Evolutionary conservation across 2,113 vertebrate species (phyloP).

Genomic region (Suncus etruscus): DNA sequence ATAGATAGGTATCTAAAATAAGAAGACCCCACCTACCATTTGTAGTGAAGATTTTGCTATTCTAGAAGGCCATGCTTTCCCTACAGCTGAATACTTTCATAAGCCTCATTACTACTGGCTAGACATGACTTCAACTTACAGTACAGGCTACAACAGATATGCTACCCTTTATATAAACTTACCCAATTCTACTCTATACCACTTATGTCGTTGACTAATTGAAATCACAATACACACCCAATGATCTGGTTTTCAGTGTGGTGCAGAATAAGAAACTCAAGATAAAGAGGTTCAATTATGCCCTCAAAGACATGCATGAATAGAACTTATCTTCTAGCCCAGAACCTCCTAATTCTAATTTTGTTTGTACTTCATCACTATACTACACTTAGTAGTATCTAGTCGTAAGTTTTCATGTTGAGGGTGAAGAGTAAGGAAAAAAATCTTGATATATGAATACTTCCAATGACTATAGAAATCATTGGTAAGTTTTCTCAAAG

Average conservation of each 20-base stretch:
- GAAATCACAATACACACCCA: slow-evolving; percentile 19
- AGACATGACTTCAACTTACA: not conserved
- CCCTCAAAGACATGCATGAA: not conserved
- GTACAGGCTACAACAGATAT: not conserved
- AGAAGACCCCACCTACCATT: slow-evolving; percentile 40
- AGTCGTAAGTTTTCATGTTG: not conserved
- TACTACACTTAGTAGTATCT: not conserved
- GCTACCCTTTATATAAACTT: not conserved
- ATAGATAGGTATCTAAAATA: slow-evolving; percentile 52
- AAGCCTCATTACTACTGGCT: not conserved
- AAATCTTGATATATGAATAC: not conserved
- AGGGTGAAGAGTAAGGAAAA: not conserved
- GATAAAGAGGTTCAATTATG: not conserved
- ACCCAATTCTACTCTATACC: slow-evolving; percentile 18
- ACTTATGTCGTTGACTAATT: slow-evolving; percentile 46
- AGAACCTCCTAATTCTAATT: not conserved
- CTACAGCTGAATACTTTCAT: not conserved
- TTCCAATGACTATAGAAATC: not conserved
- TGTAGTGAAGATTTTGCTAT: not conserved
- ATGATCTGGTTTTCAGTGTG: slow-evolving; percentile 27
- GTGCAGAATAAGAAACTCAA: slow-evolving; percentile 24
- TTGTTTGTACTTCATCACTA: not conserved
- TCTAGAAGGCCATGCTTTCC: not conserved
- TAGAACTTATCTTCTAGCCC: not conserved
- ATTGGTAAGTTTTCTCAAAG: not conserved